Evolutionary conservation across 1,140 invertebrate species (phyloP), one percentile per base, ranked within the genome.

Genomic region (Hyles euphorbiae): DNA sequence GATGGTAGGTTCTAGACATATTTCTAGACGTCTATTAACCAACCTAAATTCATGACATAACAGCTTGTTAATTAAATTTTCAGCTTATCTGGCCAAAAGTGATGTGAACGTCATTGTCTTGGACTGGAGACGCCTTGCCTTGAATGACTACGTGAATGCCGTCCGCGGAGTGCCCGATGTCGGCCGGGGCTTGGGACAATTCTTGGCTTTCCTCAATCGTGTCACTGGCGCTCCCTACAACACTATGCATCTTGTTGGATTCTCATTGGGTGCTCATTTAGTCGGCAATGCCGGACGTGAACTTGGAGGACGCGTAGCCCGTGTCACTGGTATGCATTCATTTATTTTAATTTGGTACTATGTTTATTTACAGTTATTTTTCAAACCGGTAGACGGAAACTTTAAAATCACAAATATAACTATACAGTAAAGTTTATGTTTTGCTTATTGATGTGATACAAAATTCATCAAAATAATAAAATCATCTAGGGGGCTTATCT

Each of bases 251-350:
- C 69, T 98, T 46, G 95, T 98, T 67, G 97, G 97, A 0, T 97
- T 98, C 83, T 94, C 94, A 61, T 83, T 95, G 56, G 97, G 97
- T 0, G 96, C 96, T 2, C 97, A 98, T 75, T 93, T 97, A 0
- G 95, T 96, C 0, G 97, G 96, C 1, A 97, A 97, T 74, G 94
- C 95, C 48, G 83, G 85, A 3, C 71, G 76, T 32, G 62, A 72
- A 9, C 34, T 75, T 0, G 64, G 70, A 12, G 78, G 81, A 12
- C 63, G 56, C 53, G 69, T 72, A 7, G 78, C 72, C 11, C 67
- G 79, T 51, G 58, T 84, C 0, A 82, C 81, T 68, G 81, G 81
- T 84, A 60, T 60, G 36, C 45, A 63, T 3, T 43, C 49, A 32
- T 67, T 75, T 70, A 34, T 92, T 93, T 55, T 40, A 11, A n/a